A percentile compares a stretch with the other conserved stretches of the same genome.
These are phyloP conservation scores for Cheilosia impressa DNA, from an alignment of 2,888 invertebrate species.

Conservation along the genomic window DNA sequence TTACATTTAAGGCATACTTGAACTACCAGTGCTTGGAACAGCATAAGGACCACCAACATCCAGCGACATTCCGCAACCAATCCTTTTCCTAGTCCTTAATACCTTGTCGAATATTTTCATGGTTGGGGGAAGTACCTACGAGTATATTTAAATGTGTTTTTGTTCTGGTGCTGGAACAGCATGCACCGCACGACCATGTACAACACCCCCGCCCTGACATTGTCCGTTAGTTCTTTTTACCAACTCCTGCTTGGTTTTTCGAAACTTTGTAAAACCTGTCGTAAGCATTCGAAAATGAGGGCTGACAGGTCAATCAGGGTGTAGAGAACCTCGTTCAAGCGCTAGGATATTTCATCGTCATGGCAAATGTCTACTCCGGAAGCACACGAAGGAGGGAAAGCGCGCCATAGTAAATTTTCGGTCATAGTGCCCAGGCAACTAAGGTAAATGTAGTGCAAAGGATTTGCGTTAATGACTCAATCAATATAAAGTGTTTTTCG, in stretches of 20 bases:
- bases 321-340: slow-evolving; percentile 41
- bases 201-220: not conserved
- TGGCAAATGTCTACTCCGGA: slow-evolving; percentile 52
- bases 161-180: not conserved
- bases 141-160: slow-evolving; percentile 7
- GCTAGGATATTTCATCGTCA: slow-evolving; percentile 36
- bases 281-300: slow-evolving; percentile 48
- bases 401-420: slow-evolving; percentile 10
- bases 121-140: not conserved
- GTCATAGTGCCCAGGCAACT: slow-evolving; percentile 49
- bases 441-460: slow-evolving; percentile 74
- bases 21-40: slow-evolving; percentile 18
- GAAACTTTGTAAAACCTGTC: slow-evolving; percentile 56
- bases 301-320: slow-evolving; percentile 65
- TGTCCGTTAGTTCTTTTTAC: not conserved
- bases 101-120: slow-evolving; percentile 24
- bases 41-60: slow-evolving; percentile 8
- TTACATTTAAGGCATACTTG: slow-evolving; percentile 35
- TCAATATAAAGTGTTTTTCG: slow-evolving; percentile 71
- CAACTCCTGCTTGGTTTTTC: not conserved
- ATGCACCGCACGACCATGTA: slow-evolving; percentile 10
- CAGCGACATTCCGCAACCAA: slow-evolving; percentile 7
- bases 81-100: slow-evolving; percentile 15
- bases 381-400: slow-evolving; percentile 3
- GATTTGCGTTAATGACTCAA: slow-evolving; percentile 75